A percentile compares a stretch with the other conserved stretches of the same genome.
These are phyloP conservation scores for Adineta ricciae DNA, from an alignment of 2,888 invertebrate species.

Conservation along the genomic window DNA sequence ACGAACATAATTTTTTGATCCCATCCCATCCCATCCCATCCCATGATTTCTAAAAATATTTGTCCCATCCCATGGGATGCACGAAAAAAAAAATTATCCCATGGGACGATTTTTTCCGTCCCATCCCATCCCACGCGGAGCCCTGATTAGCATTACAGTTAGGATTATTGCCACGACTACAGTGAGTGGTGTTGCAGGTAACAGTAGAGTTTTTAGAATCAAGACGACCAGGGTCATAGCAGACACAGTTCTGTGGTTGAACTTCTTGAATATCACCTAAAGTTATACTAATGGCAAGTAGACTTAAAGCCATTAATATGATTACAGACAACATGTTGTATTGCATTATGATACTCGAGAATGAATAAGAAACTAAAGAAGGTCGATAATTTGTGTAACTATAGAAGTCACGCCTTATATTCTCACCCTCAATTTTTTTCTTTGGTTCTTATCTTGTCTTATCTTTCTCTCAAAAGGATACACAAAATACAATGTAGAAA, in stretches of 20 bases:
- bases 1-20: too few relatives aligned
- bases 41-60: too few relatives aligned
- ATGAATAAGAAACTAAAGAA: background rate
- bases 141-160: background rate
- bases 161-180: background rate
- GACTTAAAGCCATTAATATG: background rate
- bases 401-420: background rate
- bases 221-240: background rate
- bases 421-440: background rate
- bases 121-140: too few relatives aligned
- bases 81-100: too few relatives aligned
- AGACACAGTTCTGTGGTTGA: background rate
- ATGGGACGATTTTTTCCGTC: too few relatives aligned
- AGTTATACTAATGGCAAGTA: background rate
- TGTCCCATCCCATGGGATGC: too few relatives aligned
- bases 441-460: background rate
- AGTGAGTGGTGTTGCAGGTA: background rate
- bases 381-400: background rate
- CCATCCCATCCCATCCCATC: too few relatives aligned
- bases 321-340: background rate
- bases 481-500: background rate
- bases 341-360: background rate
- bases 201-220: background rate
- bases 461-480: background rate
- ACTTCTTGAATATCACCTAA: background rate